Evolutionary conservation across 2,113 vertebrate species (phyloP).

Genomic region (Phainopepla nitens): DNA sequence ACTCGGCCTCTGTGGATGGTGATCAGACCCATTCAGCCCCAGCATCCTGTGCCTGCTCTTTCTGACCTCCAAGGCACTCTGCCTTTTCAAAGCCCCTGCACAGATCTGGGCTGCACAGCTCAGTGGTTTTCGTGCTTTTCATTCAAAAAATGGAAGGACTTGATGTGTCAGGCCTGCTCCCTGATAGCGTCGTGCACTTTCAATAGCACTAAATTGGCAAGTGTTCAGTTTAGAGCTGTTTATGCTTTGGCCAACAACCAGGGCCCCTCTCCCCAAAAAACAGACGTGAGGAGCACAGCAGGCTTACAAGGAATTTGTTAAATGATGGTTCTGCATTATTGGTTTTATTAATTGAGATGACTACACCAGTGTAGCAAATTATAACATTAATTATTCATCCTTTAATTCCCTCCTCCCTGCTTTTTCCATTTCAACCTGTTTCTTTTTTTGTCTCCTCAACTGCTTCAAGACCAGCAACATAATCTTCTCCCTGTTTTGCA

Average conservation of each 20-base stretch:
- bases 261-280: not conserved
- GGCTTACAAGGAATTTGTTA: not conserved
- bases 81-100: not conserved
- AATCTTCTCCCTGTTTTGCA: not conserved
- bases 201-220: not conserved
- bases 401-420: not conserved
- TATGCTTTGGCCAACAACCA: not conserved
- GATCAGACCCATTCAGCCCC: not conserved
- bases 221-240: not conserved
- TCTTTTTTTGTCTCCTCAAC: not conserved
- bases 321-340: not conserved
- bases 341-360: not conserved
- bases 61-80: not conserved
- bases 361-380: not conserved
- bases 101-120: not conserved
- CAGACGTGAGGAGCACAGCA: not conserved
- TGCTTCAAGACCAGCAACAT: not conserved
- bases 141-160: not conserved
- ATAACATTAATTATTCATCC: not conserved
- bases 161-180: not conserved
- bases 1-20: not conserved
- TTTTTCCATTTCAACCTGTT: not conserved
- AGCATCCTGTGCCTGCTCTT: not conserved
- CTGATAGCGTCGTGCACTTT: accelerated
- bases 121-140: not conserved